Conservation (phyloP, 2,113 vertebrate species). For the Cyprinodon variegatus region DNA sequence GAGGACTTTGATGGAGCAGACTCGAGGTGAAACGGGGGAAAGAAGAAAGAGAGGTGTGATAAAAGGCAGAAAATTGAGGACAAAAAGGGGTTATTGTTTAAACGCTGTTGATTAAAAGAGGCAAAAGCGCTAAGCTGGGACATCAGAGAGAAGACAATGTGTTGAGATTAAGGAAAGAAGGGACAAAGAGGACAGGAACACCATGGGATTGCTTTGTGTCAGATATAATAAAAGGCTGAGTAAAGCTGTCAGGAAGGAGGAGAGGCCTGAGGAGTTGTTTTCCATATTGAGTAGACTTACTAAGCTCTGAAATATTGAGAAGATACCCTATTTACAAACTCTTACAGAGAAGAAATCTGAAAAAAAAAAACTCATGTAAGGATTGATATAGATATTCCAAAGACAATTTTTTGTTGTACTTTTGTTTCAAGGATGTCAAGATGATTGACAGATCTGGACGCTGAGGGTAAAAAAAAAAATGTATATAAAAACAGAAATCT, state of each 20-base stretch:
- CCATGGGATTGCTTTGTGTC: constrained; percentile 15
- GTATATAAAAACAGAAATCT: neutral
- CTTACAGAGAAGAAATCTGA: neutral
- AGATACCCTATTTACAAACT: neutral
- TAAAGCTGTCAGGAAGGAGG: constrained; percentile 5
- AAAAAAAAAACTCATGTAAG: neutral
- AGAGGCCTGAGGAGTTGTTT: constrained; percentile 3
- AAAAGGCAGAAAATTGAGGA: neutral
- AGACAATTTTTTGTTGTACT: neutral
- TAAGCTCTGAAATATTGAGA: neutral
- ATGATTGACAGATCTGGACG: neutral
- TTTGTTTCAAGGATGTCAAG: neutral
- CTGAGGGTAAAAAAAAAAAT: neutral
- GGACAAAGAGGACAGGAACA: constrained; percentile 25
- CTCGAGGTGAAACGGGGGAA: neutral
- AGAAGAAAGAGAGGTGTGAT: neutral
- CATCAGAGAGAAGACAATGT: neutral
- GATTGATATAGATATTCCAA: neutral
- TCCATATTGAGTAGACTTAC: neutral
- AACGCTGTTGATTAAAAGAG: constrained; percentile 12
- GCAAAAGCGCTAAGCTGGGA: neutral
- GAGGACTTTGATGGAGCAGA: neutral
- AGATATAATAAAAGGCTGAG: constrained; percentile 16
- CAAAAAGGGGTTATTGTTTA: neutral
- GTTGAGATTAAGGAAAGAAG: constrained; percentile 19